Conservation (phyloP, 2,888 invertebrate species). For the Gari tellinella region DNA sequence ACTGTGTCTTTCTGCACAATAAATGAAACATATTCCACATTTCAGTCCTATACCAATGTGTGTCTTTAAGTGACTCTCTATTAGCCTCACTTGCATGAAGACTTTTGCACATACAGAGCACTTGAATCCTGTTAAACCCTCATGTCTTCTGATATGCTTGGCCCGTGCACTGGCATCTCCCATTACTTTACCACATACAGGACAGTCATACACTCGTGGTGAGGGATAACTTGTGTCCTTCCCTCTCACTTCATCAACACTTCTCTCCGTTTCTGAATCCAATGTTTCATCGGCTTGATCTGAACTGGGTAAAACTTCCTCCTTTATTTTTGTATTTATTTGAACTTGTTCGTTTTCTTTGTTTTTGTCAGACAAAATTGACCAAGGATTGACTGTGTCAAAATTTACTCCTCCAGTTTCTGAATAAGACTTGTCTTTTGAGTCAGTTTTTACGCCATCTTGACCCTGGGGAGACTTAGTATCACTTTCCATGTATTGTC, state of each 20-base stretch:
- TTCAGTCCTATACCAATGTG: slow-evolving; percentile 50
- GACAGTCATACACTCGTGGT: slow-evolving; percentile 49
- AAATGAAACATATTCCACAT: slow-evolving; percentile 55
- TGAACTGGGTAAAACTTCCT: not conserved
- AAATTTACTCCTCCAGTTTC: slow-evolving; percentile 45
- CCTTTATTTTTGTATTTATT: not conserved
- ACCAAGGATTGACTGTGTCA: slow-evolving; percentile 51
- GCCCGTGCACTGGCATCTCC: slow-evolving; percentile 59
- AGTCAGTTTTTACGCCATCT: slow-evolving; percentile 17
- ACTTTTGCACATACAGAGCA: slow-evolving; percentile 48
- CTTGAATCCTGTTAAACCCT: slow-evolving; percentile 48
- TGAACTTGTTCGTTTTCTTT: not conserved
- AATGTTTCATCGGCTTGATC: too few relatives aligned
- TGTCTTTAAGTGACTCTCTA: slow-evolving; percentile 58
- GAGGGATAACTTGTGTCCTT: not conserved
- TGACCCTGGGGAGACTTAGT: slow-evolving; percentile 1
- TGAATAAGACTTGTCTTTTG: slow-evolving; percentile 11
- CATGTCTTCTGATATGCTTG: slow-evolving; percentile 57
- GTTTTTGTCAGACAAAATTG: too few relatives aligned
- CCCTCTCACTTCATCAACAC: not conserved
- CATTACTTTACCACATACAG: slow-evolving; percentile 52
- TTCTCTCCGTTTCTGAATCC: not conserved
- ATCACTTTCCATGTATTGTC: not conserved
- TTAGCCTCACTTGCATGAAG: slow-evolving; percentile 45
- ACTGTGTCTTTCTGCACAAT: slow-evolving; percentile 54